Conservation (phyloP, 2,797 vertebrate genomes). For the Pantherophis vulpinus region DNA sequence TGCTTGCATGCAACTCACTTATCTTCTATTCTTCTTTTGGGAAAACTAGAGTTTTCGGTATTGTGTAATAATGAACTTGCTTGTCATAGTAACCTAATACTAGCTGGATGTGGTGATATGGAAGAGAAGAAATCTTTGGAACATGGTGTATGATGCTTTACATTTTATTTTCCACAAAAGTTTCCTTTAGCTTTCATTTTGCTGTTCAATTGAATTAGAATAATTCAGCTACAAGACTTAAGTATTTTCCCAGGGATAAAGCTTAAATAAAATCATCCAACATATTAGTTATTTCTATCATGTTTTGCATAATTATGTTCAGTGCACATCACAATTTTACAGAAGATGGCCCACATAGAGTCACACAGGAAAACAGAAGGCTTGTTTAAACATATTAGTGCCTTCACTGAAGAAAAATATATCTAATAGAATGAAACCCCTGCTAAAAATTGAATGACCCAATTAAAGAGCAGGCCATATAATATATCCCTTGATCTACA, state of each 20-base stretch:
- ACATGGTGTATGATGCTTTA: not conserved
- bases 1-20: not conserved
- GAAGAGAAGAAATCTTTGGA: no score
- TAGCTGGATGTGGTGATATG: not conserved
- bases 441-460: conserved; percentile 18
- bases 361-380: conserved; percentile 24
- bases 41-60: not conserved
- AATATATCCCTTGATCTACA: conserved; percentile 21
- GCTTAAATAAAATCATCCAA: not conserved
- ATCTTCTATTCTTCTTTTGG: not conserved
- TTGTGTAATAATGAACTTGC: no score
- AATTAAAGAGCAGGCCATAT: not conserved
- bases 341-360: not conserved
- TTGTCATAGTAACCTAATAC: not conserved
- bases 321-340: conserved; percentile 11
- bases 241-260: not conserved
- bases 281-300: conserved; percentile 23
- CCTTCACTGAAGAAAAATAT: conserved; percentile 12
- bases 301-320: conserved; percentile 30
- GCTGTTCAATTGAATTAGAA: not conserved
- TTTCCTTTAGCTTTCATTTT: not conserved
- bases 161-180: not conserved
- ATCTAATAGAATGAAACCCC: conserved; percentile 9
- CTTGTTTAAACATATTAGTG: conserved; percentile 11
- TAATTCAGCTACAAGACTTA: not conserved